These are phyloP conservation scores for Liposcelis brunnea DNA, from an alignment of 2,888 invertebrate genomes.

Conservation along the genomic window DNA sequence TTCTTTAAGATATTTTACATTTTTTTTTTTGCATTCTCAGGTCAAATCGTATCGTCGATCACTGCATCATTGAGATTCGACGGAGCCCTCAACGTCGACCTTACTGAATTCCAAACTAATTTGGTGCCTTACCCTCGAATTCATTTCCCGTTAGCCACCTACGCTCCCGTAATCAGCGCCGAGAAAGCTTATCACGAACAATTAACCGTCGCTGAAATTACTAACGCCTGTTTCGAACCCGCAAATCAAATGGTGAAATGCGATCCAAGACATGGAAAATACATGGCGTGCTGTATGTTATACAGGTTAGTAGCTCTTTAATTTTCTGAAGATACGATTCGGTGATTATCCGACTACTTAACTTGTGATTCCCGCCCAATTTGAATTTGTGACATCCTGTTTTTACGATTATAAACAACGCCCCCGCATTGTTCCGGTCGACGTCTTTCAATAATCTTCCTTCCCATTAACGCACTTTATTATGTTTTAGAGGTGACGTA, in stretches of 20 bases:
- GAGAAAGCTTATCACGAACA: slow-evolving; percentile 92
- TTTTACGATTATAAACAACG: too few species aligned
- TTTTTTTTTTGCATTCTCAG: slow-evolving; percentile 22
- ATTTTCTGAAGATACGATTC: too few species aligned
- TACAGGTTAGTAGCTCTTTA: slow-evolving; percentile 30
- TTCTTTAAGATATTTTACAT: too few species aligned
- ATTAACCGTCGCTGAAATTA: slow-evolving; percentile 79
- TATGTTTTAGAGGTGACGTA: slow-evolving; percentile 56
- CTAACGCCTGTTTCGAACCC: slow-evolving; percentile 90
- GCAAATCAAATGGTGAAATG: slow-evolving; percentile 93
- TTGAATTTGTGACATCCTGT: too few species aligned
- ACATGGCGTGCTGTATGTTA: slow-evolving; percentile 93
- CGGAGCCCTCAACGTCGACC: slow-evolving; percentile 83
- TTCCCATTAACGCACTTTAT: neutral
- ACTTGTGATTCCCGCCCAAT: too few species aligned
- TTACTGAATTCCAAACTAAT: slow-evolving; percentile 90
- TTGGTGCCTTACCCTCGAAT: slow-evolving; percentile 92
- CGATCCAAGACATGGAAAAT: slow-evolving; percentile 81
- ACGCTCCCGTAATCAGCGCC: slow-evolving; percentile 83
- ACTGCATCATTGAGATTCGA: slow-evolving; percentile 87
- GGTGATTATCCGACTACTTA: too few species aligned
- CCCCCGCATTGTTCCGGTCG: too few species aligned
- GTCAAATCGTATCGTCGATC: slow-evolving; percentile 86
- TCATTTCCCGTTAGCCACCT: slow-evolving; percentile 85
- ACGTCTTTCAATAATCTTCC: too few species aligned